A percentile compares a stretch with the other conserved stretches of the same genome.
Conservation (phyloP, 1,140 invertebrate genomes). For the Drosophila baimaii region DNA sequence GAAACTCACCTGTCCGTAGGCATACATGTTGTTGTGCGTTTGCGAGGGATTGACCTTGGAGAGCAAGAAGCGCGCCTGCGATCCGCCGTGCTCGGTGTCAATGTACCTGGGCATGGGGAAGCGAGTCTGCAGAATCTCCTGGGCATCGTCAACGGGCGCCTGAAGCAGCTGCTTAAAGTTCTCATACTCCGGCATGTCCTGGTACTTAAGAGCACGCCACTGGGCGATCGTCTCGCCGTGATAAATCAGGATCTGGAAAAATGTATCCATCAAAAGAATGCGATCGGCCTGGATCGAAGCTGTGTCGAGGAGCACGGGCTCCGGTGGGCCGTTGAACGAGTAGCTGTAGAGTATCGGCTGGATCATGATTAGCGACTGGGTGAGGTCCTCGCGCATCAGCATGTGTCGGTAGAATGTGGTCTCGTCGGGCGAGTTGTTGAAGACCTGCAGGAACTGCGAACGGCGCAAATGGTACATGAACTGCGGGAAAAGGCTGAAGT, state of each 20-base stretch:
- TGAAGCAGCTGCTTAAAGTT: slow-evolving; percentile 98
- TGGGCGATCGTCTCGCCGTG: slow-evolving; percentile 99
- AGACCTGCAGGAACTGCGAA: slow-evolving; percentile 99
- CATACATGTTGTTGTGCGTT: slow-evolving; percentile 99
- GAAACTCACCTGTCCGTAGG: slow-evolving; percentile 91
- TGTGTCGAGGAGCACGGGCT: slow-evolving; percentile 98
- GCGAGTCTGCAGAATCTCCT: slow-evolving; percentile 96
- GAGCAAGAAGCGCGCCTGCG: slow-evolving; percentile 98
- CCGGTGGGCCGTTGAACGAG: slow-evolving; percentile 98
- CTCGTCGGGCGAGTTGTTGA: slow-evolving; percentile 99
- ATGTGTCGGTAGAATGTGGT: slow-evolving; percentile 99
- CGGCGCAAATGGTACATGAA: slow-evolving; percentile 99
- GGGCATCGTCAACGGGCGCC: slow-evolving; percentile 98
- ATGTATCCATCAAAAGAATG: slow-evolving; percentile 99
- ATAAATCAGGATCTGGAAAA: slow-evolving; percentile 99
- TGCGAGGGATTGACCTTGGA: slow-evolving; percentile 99
- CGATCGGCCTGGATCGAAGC: slow-evolving; percentile 98
- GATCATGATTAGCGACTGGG: slow-evolving; percentile 99
- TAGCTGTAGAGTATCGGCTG: slow-evolving; percentile 99
- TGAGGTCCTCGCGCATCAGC: slow-evolving; percentile 98
- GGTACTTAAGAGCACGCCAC: slow-evolving; percentile 97
- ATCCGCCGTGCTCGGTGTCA: slow-evolving; percentile 99
- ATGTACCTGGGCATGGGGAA: slow-evolving; percentile 99
- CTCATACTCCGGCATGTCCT: slow-evolving; percentile 98
- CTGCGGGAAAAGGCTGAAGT: slow-evolving; percentile 99